phyloP scores from a whole-genome alignment of 1,140 invertebrate genomes.

The Plutomurus gul region DNA sequence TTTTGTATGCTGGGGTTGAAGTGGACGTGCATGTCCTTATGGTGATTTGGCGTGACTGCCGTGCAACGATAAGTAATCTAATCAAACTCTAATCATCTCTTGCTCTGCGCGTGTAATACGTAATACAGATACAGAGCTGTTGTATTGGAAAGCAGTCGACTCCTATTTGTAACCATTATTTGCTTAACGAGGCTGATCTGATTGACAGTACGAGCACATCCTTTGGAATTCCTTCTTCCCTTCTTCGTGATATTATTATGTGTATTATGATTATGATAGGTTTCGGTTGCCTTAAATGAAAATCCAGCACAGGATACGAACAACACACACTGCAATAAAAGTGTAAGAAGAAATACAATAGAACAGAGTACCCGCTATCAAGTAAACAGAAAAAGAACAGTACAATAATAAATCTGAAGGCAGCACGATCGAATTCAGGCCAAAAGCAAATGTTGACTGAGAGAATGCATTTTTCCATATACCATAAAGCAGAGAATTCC shows the following conservation, averaged over 20 bases:
- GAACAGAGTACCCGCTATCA: neutral
- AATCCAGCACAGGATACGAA: neutral
- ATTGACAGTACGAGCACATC: neutral
- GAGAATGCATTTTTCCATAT: neutral
- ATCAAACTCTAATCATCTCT: conserved; percentile 3
- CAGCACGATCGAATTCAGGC: neutral
- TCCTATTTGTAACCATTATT: neutral
- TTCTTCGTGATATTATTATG: neutral
- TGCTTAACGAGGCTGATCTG: conserved; percentile 5
- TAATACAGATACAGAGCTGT: neutral
- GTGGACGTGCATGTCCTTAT: neutral
- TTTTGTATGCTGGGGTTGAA: no score
- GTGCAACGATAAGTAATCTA: conserved; percentile 13
- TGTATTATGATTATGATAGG: neutral
- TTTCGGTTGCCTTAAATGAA: neutral
- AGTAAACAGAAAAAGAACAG: neutral
- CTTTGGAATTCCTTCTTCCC: neutral
- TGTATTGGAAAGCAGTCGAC: neutral
- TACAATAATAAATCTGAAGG: neutral
- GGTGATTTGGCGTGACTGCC: neutral
- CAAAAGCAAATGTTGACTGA: neutral
- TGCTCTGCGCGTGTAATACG: neutral
- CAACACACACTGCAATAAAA: neutral
- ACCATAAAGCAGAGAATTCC: no score
- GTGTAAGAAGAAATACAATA: neutral